phyloP scores from a whole-genome alignment of 2,888 invertebrate species.

The Cheilosia urbana region DNA sequence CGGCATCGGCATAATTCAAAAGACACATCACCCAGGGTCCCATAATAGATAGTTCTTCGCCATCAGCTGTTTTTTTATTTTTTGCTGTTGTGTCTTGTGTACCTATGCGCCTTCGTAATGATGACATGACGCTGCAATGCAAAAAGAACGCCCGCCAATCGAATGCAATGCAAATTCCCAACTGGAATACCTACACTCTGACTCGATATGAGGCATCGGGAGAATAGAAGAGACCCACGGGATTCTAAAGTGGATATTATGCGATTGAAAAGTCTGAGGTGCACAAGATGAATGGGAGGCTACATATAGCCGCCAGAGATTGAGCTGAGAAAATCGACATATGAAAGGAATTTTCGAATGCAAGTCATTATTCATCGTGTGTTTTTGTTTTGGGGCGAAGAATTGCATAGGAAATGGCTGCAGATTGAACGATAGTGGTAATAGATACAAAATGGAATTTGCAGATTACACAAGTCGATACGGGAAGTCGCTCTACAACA shows the following conservation, averaged over 20 bases:
- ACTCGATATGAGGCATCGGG: neutral
- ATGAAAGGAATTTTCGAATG: slow-evolving; percentile 49
- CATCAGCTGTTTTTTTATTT: neutral
- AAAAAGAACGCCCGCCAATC: slow-evolving; percentile 14
- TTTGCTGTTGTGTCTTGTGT: slow-evolving; percentile 11
- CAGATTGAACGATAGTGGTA: slow-evolving; percentile 28
- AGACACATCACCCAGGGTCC: slow-evolving; percentile 42
- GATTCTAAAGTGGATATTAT: slow-evolving; percentile 41
- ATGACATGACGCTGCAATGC: slow-evolving; percentile 84
- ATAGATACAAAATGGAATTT: slow-evolving; percentile 46
- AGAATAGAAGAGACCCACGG: slow-evolving; percentile 31
- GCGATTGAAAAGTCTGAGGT: slow-evolving; percentile 37
- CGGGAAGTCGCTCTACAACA: too few species aligned
- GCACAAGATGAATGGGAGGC: slow-evolving; percentile 1
- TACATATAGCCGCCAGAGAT: slow-evolving; percentile 48
- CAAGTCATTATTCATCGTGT: slow-evolving; percentile 58
- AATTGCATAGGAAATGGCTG: slow-evolving; percentile 14
- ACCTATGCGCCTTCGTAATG: slow-evolving; percentile 83
- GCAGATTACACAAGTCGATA: too few species aligned
- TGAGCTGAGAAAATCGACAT: slow-evolving; percentile 62
- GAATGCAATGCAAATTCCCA: slow-evolving; percentile 37
- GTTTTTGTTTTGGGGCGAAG: neutral
- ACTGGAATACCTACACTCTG: neutral
- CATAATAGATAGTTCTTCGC: slow-evolving; percentile 53
- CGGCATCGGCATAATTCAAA: slow-evolving; percentile 65